Conservation (phyloP, 2,797 vertebrate genomes). For the Smutsia temminckii region DNA sequence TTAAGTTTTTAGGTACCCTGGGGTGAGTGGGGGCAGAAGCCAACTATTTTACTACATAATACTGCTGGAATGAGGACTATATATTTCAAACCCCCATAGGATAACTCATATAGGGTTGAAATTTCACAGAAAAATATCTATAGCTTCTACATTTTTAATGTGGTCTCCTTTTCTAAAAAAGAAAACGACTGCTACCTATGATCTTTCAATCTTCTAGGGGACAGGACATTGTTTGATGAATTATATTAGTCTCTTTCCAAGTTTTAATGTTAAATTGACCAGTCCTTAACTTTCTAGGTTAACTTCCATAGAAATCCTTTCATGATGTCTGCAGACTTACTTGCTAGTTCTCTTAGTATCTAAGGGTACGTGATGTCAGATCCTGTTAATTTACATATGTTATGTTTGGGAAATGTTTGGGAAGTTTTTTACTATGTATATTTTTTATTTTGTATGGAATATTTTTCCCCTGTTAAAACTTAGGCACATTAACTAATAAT, state of each 20-base stretch:
- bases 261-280: neutral
- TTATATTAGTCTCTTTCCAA: neutral
- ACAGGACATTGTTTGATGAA: neutral
- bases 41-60: neutral
- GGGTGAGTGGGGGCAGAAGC: neutral
- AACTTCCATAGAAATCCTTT: neutral
- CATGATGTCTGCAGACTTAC: neutral
- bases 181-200: neutral
- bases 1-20: neutral
- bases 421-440: neutral
- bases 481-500: neutral
- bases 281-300: neutral
- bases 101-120: neutral
- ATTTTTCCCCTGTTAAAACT: neutral
- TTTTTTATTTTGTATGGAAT: neutral
- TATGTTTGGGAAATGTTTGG: neutral
- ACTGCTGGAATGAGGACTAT: neutral
- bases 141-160: neutral
- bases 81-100: neutral
- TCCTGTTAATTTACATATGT: neutral
- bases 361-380: neutral
- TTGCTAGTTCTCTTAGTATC: neutral
- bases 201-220: slow-evolving; percentile 7
- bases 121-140: neutral
- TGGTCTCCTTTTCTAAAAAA: neutral